Base-by-base conservation (phyloP, 2,888 invertebrate species). In the Helleia helle region DNA sequence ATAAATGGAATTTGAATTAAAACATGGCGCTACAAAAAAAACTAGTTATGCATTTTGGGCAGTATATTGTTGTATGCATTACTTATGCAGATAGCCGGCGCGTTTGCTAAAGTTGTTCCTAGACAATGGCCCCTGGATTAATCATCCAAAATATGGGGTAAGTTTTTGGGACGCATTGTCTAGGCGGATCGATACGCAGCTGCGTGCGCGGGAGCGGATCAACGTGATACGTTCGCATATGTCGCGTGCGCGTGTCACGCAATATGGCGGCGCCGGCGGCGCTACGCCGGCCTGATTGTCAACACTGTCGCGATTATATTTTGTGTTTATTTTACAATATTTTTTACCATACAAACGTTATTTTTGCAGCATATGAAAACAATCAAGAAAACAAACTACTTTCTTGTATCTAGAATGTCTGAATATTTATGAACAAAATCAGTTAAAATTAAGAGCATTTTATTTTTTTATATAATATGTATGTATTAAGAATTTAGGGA, bases 131-230 rank as follows among this genome's bases (percentile, higher is more conserved):
- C 44, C 56, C 60, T 60, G 71, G 64, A 75, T 77, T 80, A 81
- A 79, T 79, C 69, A 65, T 61, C 62, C 57, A 64, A 71, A 71
- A 69, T 71, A 69, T 66, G 52, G 75, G 77, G 77, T 65, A 65
- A 49, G 47, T 68, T 71, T 67, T 73, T 69, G 60, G 51, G 55
- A 48, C 49, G 46, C 59, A 60, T 63, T 55, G 60, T 55, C 55
- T 56, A 51, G 44, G 42, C 44, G 75, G 80, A 75, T 72, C 73
- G 72, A 74, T 50, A 58, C 72, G 77, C 81, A 81, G 81, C 83
- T 81, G 81, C 73, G 73, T 81, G 81, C 73, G 73, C 71, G 63
- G 66, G 71, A 69, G 63, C 65, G 59, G 61, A 75, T 80, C 75
- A 64, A 79, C 74, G 77, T 80, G 81, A 81, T 81, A 80, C 58